Evolutionary conservation across 2,888 invertebrate genomes (phyloP).

Genomic region (Trachelus tabidus): DNA sequence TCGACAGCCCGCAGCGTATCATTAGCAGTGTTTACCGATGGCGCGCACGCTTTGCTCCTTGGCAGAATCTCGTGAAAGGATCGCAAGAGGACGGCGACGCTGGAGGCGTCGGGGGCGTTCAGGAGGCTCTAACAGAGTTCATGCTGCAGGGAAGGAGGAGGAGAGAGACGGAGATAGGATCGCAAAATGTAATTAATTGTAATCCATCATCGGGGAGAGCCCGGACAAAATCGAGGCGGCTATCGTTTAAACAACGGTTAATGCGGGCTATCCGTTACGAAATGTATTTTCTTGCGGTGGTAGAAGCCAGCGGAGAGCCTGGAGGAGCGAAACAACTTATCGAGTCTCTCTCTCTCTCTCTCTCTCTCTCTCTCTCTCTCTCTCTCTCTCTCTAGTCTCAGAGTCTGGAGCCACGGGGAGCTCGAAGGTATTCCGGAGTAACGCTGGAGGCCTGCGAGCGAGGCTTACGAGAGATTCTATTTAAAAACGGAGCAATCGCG

Average conservation of each 20-base stretch:
- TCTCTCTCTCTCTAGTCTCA: conserved; percentile 12
- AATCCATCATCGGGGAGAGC: conserved; percentile 15
- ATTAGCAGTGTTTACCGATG: too few species aligned
- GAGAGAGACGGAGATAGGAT: not conserved
- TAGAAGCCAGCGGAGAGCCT: conserved; percentile 7
- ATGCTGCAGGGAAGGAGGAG: too few species aligned
- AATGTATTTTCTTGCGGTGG: conserved; percentile 23
- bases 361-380: not conserved
- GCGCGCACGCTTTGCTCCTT: not conserved
- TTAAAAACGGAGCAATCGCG: conserved; percentile 13
- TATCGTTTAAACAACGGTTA: conserved; percentile 23
- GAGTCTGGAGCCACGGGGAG: conserved; percentile 15
- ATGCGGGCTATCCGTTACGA: conserved; percentile 21
- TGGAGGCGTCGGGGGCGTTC: not conserved
- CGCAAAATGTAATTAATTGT: conserved; percentile 19
- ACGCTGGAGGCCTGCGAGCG: too few species aligned
- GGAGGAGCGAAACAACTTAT: conserved; percentile 1
- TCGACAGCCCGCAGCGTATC: too few species aligned
- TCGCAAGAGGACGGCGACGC: not conserved
- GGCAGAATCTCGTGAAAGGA: not conserved
- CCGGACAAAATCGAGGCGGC: conserved; percentile 4
- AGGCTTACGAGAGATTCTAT: not conserved
- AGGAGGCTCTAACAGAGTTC: not conserved
- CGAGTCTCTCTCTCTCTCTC: conserved; percentile 6
- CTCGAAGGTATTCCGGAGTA: conserved; percentile 13